phyloP scores from a whole-genome alignment of 2,888 invertebrate species.

The Stenodera caucasica region DNA sequence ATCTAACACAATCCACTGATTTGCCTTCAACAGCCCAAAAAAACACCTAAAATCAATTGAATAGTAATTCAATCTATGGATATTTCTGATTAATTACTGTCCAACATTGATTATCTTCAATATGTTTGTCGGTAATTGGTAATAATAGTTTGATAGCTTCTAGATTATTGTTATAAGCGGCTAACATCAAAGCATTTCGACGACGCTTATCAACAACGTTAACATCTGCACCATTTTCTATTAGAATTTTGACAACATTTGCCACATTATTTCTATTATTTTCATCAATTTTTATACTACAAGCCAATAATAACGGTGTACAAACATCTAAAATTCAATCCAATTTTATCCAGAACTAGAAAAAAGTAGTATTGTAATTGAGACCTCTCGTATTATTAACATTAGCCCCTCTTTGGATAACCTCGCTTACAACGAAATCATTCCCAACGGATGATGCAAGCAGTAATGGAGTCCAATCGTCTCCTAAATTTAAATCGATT shows the following conservation, averaged over 20 bases:
- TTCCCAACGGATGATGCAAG: conserved; percentile 64
- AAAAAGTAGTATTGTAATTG: neutral
- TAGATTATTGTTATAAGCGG: conserved; percentile 60
- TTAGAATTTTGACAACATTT: conserved; percentile 51
- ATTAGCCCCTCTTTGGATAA: conserved; percentile 63
- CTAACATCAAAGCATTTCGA: conserved; percentile 67
- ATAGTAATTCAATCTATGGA: conserved; percentile 2
- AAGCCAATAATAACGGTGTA: conserved; percentile 66
- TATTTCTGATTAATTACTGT: conserved; percentile 54
- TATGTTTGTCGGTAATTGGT: conserved; percentile 60
- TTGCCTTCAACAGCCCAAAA: conserved; percentile 66
- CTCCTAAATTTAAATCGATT: conserved; percentile 56
- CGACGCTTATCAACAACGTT: conserved; percentile 63
- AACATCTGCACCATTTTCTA: conserved; percentile 59
- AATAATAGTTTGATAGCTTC: conserved; percentile 60
- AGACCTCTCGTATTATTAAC: conserved; percentile 54
- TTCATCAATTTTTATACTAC: conserved; percentile 59
- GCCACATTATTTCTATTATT: conserved; percentile 56
- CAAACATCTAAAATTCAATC: conserved; percentile 58
- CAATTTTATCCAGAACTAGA: too few species aligned
- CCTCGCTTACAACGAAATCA: conserved; percentile 57
- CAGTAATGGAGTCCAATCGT: conserved; percentile 65
- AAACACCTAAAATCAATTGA: conserved; percentile 58
- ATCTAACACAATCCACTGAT: conserved; percentile 58
- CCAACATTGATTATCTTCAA: conserved; percentile 64